A percentile compares a stretch with the other conserved stretches of the same genome.
Conservation (phyloP, 1,140 invertebrate genomes). For the Plodia interpunctella region DNA sequence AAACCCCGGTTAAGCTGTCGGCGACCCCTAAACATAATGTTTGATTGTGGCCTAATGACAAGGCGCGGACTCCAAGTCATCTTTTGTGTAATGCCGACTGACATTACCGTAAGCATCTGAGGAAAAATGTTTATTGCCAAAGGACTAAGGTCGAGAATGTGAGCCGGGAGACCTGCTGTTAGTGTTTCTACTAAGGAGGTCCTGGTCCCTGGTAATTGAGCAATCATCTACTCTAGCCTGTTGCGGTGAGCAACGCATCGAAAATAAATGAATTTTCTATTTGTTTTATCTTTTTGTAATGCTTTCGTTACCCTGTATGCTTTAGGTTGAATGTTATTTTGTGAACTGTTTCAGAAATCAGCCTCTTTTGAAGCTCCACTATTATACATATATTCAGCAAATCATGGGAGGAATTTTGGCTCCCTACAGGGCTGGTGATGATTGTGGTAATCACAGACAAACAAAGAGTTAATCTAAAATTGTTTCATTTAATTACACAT, state of each 20-base stretch:
- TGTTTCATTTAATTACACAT: too few species aligned
- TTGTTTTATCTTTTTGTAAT: conserved; percentile 54
- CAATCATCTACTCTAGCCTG: conserved; percentile 72
- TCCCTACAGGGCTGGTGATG: too few species aligned
- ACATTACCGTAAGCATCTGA: conserved; percentile 24
- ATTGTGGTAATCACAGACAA: too few species aligned
- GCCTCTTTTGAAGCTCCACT: too few species aligned
- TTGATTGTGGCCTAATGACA: conserved; percentile 74
- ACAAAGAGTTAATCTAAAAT: too few species aligned
- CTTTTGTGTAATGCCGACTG: conserved; percentile 69
- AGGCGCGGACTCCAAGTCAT: conserved; percentile 61
- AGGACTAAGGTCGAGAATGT: conserved; percentile 36
- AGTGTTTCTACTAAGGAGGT: conserved; percentile 71
- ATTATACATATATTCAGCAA: too few species aligned
- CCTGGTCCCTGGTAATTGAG: conserved; percentile 73
- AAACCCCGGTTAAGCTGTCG: conserved; percentile 71
- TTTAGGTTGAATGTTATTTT: too few species aligned
- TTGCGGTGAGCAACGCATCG: conserved; percentile 69
- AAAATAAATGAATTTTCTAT: conserved; percentile 71
- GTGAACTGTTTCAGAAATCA: too few species aligned
- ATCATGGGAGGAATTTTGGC: too few species aligned
- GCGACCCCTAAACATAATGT: conserved; percentile 73
- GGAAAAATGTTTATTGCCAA: conserved; percentile 35
- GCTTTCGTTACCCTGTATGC: not conserved
- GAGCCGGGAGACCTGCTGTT: conserved; percentile 20